These are phyloP conservation scores for Ichneumoninae sp. DNA, from an alignment of 2,888 invertebrate genomes.

Conservation along the genomic window DNA sequence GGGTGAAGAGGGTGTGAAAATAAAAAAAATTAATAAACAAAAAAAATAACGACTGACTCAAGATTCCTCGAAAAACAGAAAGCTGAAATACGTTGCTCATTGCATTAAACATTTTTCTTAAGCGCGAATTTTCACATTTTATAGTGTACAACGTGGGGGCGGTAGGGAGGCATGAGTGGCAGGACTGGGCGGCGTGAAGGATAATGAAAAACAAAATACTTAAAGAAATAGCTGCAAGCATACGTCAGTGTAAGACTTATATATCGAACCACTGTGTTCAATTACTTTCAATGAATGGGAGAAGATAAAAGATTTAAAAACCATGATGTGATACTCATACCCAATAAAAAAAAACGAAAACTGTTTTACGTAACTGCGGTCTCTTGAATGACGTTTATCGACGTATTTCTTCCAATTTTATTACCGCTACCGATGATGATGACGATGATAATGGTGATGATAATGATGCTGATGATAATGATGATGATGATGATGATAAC, in stretches of 20 bases:
- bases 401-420: constrained; percentile 45
- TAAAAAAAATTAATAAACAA: constrained; percentile 47
- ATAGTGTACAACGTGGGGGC: constrained; percentile 65
- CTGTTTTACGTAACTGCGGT: constrained; percentile 55
- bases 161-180: constrained; percentile 22
- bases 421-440: constrained; percentile 31
- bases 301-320: constrained; percentile 56
- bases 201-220: constrained; percentile 50
- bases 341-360: constrained; percentile 58
- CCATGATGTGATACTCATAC: constrained; percentile 71
- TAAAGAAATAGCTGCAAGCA: constrained; percentile 52
- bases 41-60: constrained; percentile 64
- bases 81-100: constrained; percentile 73
- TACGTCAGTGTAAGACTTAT: constrained; percentile 71
- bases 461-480: constrained; percentile 2
- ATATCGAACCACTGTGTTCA: constrained; percentile 77
- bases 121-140: constrained; percentile 75
- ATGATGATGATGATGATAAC: constrained; percentile 20
- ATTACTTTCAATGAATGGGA: constrained; percentile 71
- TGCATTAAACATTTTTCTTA: constrained; percentile 73
- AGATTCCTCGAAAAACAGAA: constrained; percentile 61
- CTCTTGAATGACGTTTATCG: constrained; percentile 54
- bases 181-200: constrained; percentile 35
- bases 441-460: background rate
- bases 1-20: constrained; percentile 29